A percentile compares a stretch with the other conserved stretches of the same genome.
Evolutionary conservation across 2,113 vertebrate genomes (phyloP).

Genomic region (Anoura caudifer): DNA sequence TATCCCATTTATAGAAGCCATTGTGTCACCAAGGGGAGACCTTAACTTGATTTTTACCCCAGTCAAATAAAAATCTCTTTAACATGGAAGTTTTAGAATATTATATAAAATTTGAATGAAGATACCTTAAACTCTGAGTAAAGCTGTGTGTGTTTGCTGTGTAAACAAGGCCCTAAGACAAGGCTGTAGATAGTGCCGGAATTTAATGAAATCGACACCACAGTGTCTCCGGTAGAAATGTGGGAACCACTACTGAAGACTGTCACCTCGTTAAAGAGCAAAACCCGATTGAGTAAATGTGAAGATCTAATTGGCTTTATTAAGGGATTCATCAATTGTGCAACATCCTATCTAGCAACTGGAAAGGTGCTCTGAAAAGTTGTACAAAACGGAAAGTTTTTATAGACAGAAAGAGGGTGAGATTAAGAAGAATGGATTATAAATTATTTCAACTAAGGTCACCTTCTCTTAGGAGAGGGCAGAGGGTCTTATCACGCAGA

Average conservation of each 20-base stretch:
- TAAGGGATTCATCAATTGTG: not conserved
- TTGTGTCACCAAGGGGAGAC: not conserved
- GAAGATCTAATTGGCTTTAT: not conserved
- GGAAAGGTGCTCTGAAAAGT: no score
- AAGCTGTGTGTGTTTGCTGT: not conserved
- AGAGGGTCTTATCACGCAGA: not conserved
- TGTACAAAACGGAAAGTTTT: not conserved
- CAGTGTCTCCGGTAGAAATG: not conserved
- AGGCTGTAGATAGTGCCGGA: not conserved
- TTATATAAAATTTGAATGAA: not conserved
- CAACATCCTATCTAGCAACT: no score
- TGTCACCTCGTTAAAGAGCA: not conserved
- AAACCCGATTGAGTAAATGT: not conserved
- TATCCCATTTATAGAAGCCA: not conserved
- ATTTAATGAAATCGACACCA: not conserved
- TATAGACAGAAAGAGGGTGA: not conserved
- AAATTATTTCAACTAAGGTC: not conserved
- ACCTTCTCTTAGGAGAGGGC: no score
- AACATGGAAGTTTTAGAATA: not conserved
- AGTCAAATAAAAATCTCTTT: constrained; percentile 5
- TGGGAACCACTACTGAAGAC: not conserved
- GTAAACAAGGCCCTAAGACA: not conserved
- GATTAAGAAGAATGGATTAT: not conserved
- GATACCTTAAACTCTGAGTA: not conserved
- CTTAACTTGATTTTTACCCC: not conserved